phyloP scores from a whole-genome alignment of 92 coral and sea anemone genomes.

The Umimayanthus kanabou region DNA sequence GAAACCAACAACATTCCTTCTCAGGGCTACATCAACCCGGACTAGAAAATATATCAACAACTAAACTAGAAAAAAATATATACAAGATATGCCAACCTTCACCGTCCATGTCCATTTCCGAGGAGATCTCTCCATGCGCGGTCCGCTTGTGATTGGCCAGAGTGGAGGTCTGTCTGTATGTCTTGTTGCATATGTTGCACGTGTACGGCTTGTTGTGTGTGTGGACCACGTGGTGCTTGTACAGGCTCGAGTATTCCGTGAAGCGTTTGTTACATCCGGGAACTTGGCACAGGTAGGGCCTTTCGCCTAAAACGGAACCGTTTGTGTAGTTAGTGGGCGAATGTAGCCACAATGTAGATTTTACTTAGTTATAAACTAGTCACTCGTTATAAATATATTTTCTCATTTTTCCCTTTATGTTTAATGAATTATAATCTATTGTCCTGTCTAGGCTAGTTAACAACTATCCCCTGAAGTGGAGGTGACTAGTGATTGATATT shows the following conservation, averaged over 20 bases:
- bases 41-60: no score
- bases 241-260: conserved; percentile 96
- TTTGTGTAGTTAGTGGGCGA: neutral
- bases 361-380: no score
- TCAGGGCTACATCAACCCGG: no score
- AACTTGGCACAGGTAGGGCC: conserved; percentile 97
- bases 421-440: no score
- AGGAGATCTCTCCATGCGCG: conserved; percentile 92
- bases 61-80: neutral
- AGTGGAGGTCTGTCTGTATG: conserved; percentile 98
- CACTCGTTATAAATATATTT: no score
- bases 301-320: conserved; percentile 69
- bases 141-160: conserved; percentile 98
- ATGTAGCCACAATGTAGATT: neutral
- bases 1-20: no score
- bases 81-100: conserved; percentile 43
- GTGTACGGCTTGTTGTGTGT: conserved; percentile 99
- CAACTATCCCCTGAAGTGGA: no score
- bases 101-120: conserved; percentile 53
- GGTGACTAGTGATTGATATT: no score
- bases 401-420: no score
- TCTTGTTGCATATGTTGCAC: conserved; percentile 92
- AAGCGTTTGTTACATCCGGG: conserved; percentile 96
- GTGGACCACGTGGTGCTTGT: conserved; percentile 98
- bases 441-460: no score